A percentile compares a stretch with the other conserved stretches of the same genome.
Evolutionary conservation across 2,113 vertebrate genomes (phyloP).

Genomic region (human): GRCh38 chr21:29429001-29429500

Average conservation of each 20-base stretch:
- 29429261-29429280: background rate
- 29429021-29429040: background rate
- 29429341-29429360: background rate
- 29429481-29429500: background rate
- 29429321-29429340: background rate
- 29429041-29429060: background rate
- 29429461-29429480: background rate
- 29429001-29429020: background rate
- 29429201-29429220: background rate
- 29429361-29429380: background rate
- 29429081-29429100: background rate
- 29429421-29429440: background rate
- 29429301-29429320: background rate
- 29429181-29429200: background rate
- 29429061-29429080: background rate
- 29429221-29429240: background rate
- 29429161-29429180: background rate
- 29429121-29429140: background rate
- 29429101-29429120: background rate
- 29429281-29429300: background rate
- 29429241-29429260: background rate
- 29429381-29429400: background rate
- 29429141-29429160: background rate
- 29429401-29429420: background rate
- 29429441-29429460: background rate